These are phyloP conservation scores for Hermaeophaga mercurialis DNA, from an alignment of 2,888 invertebrate genomes.

Conservation along the genomic window DNA sequence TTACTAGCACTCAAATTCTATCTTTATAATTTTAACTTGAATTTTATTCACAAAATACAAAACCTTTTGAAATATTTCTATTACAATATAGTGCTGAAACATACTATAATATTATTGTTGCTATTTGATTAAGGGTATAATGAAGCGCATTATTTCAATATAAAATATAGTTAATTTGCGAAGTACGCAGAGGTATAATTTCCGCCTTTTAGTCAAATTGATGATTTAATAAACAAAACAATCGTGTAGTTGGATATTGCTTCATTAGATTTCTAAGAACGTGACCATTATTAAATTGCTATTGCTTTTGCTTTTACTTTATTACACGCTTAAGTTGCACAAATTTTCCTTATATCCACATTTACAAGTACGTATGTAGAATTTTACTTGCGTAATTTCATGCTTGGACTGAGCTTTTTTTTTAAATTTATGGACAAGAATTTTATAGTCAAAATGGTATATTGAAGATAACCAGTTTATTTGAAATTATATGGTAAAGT, in stretches of 20 bases:
- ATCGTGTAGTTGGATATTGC: slow-evolving; percentile 7
- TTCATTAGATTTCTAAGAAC: slow-evolving; percentile 7
- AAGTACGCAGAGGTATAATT: slow-evolving; percentile 6
- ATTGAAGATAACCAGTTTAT: no score
- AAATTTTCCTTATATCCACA: background rate
- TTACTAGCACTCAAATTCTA: no score
- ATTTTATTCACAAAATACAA: no score
- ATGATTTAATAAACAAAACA: slow-evolving; percentile 14
- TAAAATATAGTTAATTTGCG: slow-evolving; percentile 4
- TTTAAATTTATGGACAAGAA: background rate
- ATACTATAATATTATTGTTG: no score
- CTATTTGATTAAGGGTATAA: no score
- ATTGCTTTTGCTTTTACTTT: slow-evolving; percentile 1
- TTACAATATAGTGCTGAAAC: no score
- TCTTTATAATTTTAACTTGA: no score
- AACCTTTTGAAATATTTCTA: no score
- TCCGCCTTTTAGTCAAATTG: slow-evolving; percentile 3
- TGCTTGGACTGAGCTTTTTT: background rate
- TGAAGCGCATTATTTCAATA: no score
- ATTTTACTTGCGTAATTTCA: slow-evolving; percentile 4
- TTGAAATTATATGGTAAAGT: no score
- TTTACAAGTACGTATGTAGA: background rate
- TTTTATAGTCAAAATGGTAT: no score
- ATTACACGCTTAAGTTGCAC: slow-evolving; percentile 6
- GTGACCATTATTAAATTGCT: slow-evolving; percentile 12